A percentile compares a stretch with the other conserved stretches of the same genome.
Evolutionary conservation across 2,797 vertebrate genomes (phyloP).

Genomic region (Hydrocynus forskahlii): DNA sequence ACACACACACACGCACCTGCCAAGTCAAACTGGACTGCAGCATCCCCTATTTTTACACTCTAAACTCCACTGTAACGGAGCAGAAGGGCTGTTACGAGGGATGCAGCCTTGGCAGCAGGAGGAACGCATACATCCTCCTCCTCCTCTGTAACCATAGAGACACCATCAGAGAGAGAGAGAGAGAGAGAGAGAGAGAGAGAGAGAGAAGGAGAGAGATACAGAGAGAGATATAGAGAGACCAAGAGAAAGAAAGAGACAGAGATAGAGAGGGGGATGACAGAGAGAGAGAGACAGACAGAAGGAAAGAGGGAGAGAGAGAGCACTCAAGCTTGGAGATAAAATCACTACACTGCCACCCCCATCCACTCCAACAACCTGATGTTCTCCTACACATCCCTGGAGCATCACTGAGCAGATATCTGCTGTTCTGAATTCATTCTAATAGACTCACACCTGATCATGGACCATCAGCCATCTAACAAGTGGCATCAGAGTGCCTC

Average conservation of each 20-base stretch:
- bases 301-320: conserved; percentile 1
- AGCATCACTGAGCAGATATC: neutral
- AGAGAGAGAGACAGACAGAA: no score
- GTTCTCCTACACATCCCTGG: neutral
- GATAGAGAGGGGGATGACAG: no score
- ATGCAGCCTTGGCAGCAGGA: conserved; percentile 6
- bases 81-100: neutral
- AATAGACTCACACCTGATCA: neutral
- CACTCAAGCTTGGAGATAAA: conserved; percentile 3
- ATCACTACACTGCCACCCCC: neutral
- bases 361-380: neutral
- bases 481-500: neutral
- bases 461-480: neutral
- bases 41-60: conserved; percentile 6
- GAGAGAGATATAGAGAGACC: no score
- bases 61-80: neutral
- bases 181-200: neutral
- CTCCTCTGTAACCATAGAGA: conserved; percentile 49
- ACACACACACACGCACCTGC: neutral
- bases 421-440: neutral
- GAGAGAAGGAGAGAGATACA: no score
- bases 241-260: no score
- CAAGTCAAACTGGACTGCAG: neutral
- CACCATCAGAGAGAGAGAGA: conserved; percentile 2
- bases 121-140: conserved; percentile 9